Evolutionary conservation across 2,888 invertebrate genomes (phyloP).

Genomic region (Diadegma fenestrale): DNA sequence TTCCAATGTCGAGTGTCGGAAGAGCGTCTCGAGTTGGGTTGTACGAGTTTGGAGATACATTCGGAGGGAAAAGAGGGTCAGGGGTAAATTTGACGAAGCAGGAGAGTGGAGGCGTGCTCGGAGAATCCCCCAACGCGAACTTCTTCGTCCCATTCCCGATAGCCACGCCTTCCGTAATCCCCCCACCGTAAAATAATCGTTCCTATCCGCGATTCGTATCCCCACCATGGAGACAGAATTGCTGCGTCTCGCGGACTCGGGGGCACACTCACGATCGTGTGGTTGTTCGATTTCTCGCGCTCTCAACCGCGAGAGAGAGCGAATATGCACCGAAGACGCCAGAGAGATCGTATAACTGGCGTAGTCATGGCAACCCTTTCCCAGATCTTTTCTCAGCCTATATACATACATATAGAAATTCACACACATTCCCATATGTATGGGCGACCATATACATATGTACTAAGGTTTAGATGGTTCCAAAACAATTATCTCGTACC

Average conservation of each 20-base stretch:
- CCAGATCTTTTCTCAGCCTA: slow-evolving; percentile 48
- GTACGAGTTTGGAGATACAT: slow-evolving; percentile 14
- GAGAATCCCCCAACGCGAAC: slow-evolving; percentile 70
- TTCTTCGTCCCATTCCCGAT: slow-evolving; percentile 75
- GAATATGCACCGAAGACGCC: slow-evolving; percentile 52
- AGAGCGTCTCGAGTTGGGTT: background rate
- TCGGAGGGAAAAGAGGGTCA: slow-evolving; percentile 55
- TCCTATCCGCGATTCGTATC: slow-evolving; percentile 64
- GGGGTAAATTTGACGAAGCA: slow-evolving; percentile 62
- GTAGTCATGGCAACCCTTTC: slow-evolving; percentile 82
- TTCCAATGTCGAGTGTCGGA: background rate
- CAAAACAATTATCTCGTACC: slow-evolving; percentile 83
- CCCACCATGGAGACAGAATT: slow-evolving; percentile 56
- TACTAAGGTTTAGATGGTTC: slow-evolving; percentile 80
- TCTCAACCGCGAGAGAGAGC: slow-evolving; percentile 40
- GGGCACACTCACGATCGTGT: slow-evolving; percentile 65
- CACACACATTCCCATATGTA: slow-evolving; percentile 2
- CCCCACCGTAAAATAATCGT: slow-evolving; percentile 68
- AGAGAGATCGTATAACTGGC: slow-evolving; percentile 64
- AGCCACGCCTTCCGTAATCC: slow-evolving; percentile 76
- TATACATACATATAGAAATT: background rate
- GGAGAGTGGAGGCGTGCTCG: slow-evolving; percentile 65
- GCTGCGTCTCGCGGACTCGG: slow-evolving; percentile 16
- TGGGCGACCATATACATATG: background rate
- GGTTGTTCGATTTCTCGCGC: slow-evolving; percentile 65